Evolutionary conservation across 1,140 invertebrate species (phyloP), one percentile per base, ranked within the genome.

Genomic region (Brachionus rotundiformis): DNA sequence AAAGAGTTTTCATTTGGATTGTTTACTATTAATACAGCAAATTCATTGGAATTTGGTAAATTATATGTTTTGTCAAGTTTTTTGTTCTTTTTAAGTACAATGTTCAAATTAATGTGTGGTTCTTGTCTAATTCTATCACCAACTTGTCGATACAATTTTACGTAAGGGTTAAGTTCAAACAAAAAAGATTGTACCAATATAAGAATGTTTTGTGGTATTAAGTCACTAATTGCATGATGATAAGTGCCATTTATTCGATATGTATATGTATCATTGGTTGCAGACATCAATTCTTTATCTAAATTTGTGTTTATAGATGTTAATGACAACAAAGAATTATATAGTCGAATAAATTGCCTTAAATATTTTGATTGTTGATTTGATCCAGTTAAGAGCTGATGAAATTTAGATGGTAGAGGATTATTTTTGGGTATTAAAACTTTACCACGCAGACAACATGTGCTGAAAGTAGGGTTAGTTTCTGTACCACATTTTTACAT

Each of bases 11-110:
- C 19, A n/a, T 68, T 68, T 36, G 13, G 6, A 82, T 85, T 82
- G 47, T 86, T 85, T 5, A 85, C 83, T 59, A 87, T 82, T 59
- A 87, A 81, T 76, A 86, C 83, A 39, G 86, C 86, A 47, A 86
- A 83, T 61, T 87, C 86, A 77, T 85, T 85, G 49, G 85, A 54
- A 33, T 83, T 77, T 54, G 86, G 86, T 68, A 84, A 83, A 82
- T 90, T 90, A 82, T 39, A 19, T 6, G 33, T 39, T 73, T 73
- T 83, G 84, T 61, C 75, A 27, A 80, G 87, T 80, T 82, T 81
- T 25, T 11, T 29, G 8, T 29, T 80, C 11, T 39, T 65, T 23
- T 41, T n/a, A 6, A 80, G 29, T 3, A 61, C 31, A 16, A 80
- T n/a, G 7, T 27, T 61, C 13, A 25, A 25, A 41, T 47, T 27